Percentiles rank a stretch among this genome's conserved stretches.
Evolutionary conservation across 2,888 invertebrate species (phyloP).

Genomic region (Polydrusus tereticollis): DNA sequence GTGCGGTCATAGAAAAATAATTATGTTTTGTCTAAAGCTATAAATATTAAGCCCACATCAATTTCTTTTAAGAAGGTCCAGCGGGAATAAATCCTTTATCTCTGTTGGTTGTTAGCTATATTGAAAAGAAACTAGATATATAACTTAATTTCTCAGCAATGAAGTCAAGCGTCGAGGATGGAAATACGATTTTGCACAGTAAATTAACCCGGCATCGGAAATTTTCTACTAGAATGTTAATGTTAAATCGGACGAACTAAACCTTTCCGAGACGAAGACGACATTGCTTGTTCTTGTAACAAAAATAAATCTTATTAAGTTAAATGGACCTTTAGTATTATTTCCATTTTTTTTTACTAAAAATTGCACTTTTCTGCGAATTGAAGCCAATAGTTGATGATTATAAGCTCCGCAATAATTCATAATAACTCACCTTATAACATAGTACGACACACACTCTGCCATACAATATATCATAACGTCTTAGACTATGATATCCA

Average conservation of each 20-base stretch:
- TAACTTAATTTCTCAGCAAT: conserved; percentile 56
- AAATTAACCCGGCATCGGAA: conserved; percentile 58
- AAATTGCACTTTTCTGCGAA: no score
- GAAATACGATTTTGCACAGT: conserved; percentile 60
- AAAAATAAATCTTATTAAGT: not conserved
- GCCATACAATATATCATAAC: no score
- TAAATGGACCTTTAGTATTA: no score
- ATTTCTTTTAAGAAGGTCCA: not conserved
- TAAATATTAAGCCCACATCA: not conserved
- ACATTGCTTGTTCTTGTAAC: not conserved
- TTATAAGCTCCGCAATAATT: no score
- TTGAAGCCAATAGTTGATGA: no score
- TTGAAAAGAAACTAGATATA: conserved; percentile 25
- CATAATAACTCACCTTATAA: no score
- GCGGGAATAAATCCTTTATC: conserved; percentile 2
- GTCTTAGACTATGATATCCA: no score
- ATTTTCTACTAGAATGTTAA: conserved; percentile 55
- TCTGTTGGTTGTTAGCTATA: conserved; percentile 2
- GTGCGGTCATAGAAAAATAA: no score
- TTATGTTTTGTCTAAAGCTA: no score
- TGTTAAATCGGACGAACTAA: conserved; percentile 26
- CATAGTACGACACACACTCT: no score
- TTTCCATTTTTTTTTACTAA: no score
- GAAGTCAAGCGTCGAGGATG: conserved; percentile 57
- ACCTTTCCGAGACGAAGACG: not conserved